Evolutionary conservation across 2,888 invertebrate genomes (phyloP), one percentile per base, ranked within the genome.

Genomic region (Criorhina ranunculi): DNA sequence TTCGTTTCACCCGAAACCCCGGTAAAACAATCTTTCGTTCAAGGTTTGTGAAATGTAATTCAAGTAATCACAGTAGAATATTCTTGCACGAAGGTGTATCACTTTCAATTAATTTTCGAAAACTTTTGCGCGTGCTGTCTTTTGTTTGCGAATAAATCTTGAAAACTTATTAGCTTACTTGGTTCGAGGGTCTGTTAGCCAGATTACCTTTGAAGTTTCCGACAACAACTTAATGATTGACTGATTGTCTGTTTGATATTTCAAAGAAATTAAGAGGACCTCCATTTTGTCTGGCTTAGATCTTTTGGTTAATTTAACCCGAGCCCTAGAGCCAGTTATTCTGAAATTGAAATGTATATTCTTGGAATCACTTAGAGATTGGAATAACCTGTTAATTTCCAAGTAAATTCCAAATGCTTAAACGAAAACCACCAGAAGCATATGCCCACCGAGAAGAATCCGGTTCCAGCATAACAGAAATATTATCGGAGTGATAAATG

Each of bases 401-500:
- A n/a, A 37, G 5, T 3, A n/a, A 3, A 5, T 37, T n/a, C n/a
- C 1, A 37, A 37, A n/a, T 3, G 1, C 11, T n/a, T 24, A 24
- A 4, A 3, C 24, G 24, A 24, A 24, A 24, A 24, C 24, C 24
- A 24, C 24, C 24, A 24, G 2, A 24, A 24, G 1, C 24, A 24
- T 4, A 24, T 24, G 24, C 24, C 24, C 24, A 24, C 24, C 1
- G 24, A 24, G 24, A 24, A 24, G 6, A 73, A 19, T 19, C 67
- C 37, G 4, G 2, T 24, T 24, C 24, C 5, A 33, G 33, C 49
- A 66, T 62, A 44, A 44, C 42, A 87, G 86, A 86, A 88, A 88
- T 89, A 87, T 89, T 90, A 89, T 90, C 89, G 87, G 87, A 87
- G 88, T 89, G 90, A 90, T 90, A 89, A 89, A 89, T 90, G 89